Evolutionary conservation across 1,140 invertebrate genomes (phyloP), one percentile per base, ranked within the genome.

Genomic region (Delia radicum): DNA sequence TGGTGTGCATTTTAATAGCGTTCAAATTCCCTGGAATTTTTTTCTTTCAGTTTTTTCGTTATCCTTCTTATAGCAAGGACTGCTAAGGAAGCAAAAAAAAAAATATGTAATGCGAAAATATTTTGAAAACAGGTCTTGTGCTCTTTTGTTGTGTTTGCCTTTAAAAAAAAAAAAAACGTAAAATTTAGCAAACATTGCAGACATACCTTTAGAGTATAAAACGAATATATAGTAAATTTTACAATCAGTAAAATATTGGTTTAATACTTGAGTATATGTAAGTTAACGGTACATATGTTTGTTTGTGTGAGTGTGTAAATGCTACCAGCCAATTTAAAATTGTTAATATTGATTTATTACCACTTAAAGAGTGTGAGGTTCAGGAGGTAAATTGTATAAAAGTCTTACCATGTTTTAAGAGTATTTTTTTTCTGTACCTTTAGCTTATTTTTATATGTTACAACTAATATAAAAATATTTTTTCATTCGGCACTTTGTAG

Each of bases 191-290:
- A 69, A 69, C 65, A 69, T 69, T 33, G 18, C 29, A 69, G 65
- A 69, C 65, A 33, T 69, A 33, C 29, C 29, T 69, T n/a, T 69
- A 8, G 65, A 8, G 65, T 31, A 69, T 33, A 42, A 31, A 55
- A 21, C 48, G n/a, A 55, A 55, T 55, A n/a, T n/a, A 18, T n/a
- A 55, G 48, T 55, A 2, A 55, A 55, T 69, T 69, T 69, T 69
- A 33, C 65, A 69, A 69, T 69, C 65, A 33, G 65, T 69, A 69
- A 69, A 69, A 69, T 69, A 69, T 69, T 69, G 65, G n/a, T 69
- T 69, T 33, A 69, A 69, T 18, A 37, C 65, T 33, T 69, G 65
- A 67, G 63, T 69, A n/a, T 33, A 33, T 69, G 24, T 29, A n/a
- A n/a, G n/a, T n/a, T n/a, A n/a, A 15, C 28, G 62, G 63, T 67